Conservation (phyloP, 2,113 vertebrate genomes). For the Xenotilapia longispinis region DNA sequence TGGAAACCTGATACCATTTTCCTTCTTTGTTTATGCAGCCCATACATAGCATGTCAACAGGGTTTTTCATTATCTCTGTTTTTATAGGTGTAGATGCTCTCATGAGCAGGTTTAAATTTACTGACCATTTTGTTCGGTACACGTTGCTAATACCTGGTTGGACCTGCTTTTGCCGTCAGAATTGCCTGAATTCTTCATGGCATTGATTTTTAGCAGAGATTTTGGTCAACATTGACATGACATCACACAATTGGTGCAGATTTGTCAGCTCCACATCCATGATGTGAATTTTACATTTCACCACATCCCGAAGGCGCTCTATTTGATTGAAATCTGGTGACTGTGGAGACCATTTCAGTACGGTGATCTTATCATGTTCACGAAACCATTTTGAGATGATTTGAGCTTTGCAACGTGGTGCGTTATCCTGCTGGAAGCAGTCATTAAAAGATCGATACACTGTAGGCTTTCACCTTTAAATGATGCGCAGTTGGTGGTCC, state of each 20-base stretch:
- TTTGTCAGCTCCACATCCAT: not conserved
- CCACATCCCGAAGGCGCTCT: not conserved
- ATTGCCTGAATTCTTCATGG: not conserved
- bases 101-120: not conserved
- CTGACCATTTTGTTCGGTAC: not conserved
- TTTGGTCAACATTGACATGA: not conserved
- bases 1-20: not conserved
- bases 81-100: not conserved
- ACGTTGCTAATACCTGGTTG: not conserved
- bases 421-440: not conserved
- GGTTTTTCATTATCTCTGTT: not conserved
- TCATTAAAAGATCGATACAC: not conserved
- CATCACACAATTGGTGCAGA: not conserved
- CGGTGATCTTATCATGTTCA: not conserved
- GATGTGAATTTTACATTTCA: not conserved
- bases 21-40: not conserved
- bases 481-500: not conserved
- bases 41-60: not conserved
- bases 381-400: not conserved
- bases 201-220: not conserved
- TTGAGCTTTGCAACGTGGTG: not conserved
- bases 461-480: not conserved
- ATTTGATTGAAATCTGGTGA: not conserved
- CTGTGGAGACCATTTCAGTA: not conserved
- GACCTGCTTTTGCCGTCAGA: not conserved